These are phyloP conservation scores for Hippopotamyrus pictus DNA, from an alignment of 2,797 vertebrate species.

Conservation along the genomic window DNA sequence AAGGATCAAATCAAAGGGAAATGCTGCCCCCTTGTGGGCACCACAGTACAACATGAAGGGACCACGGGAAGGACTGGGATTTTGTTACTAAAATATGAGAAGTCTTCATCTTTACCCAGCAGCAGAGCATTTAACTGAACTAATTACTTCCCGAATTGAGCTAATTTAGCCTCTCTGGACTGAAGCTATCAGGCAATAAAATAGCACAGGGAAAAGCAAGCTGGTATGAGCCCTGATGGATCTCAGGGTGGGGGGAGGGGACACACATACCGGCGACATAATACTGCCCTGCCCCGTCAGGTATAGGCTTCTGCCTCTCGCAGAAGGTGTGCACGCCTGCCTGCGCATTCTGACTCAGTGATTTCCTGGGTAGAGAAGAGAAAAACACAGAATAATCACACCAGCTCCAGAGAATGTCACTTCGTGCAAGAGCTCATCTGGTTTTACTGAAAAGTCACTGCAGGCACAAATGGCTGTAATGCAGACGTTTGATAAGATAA, in stretches of 20 bases:
- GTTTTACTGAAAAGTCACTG: neutral
- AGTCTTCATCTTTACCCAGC: neutral
- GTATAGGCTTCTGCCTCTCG: conserved; percentile 85
- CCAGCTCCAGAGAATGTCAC: neutral
- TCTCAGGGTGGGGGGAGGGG: neutral
- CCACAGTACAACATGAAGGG: neutral
- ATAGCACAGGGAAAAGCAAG: neutral
- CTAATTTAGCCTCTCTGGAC: neutral
- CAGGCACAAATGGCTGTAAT: neutral
- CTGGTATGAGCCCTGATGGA: neutral
- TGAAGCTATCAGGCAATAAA: neutral
- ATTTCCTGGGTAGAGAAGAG: conserved; percentile 66
- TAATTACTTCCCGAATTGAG: neutral
- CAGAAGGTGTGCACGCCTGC: conserved; percentile 91
- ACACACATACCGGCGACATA: conserved; percentile 83
- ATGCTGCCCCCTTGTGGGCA: conserved; percentile 9
- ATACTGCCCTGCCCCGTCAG: conserved; percentile 91
- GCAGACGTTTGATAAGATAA: conserved; percentile 3
- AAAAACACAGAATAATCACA: neutral
- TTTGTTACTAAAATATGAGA: neutral
- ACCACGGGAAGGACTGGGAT: neutral
- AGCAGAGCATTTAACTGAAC: neutral
- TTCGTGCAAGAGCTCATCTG: neutral
- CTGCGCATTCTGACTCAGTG: conserved; percentile 74
- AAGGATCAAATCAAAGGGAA: neutral